Evolutionary conservation across 35 echinoderm and acorn worm genomes (phyloP), one percentile per base, ranked within the genome.

Genomic region (Heliocidaris tuberculata): DNA sequence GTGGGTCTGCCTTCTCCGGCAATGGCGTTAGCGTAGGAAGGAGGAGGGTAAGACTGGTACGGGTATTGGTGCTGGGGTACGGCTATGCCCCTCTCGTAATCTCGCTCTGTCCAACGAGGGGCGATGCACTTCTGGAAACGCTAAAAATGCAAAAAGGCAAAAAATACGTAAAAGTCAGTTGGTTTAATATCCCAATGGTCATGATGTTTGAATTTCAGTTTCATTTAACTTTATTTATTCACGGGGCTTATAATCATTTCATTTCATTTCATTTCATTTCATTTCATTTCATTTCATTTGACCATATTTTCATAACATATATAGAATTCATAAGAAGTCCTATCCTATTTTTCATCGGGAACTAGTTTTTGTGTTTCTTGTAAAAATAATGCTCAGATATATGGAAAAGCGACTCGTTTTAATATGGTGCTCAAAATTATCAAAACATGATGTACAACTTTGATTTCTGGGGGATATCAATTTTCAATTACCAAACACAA

Each of bases 11-110:
- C 95, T 78, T 92, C 96, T 4, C 93, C 96, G 17, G 94, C 96
- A 9, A 98, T 94, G 11, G 97, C 94, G 65, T 96, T 98, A 7
- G 97, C 97, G 59, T 98, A 98, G 19, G 97, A 98, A 56, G 97
- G 97, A 12, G 97, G 97, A 29, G 95, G 95, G 85, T 98, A 98
- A 29, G 96, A 96, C 70, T 98, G 97, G 93, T 98, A 98, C 0
- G 97, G 97, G 48, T 94, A 95, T 86, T 96, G 94, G 70, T 93
- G 90, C n/a, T 88, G 92, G 17, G 95, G 59, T 65, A 94, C 89
- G 12, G 95, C 71, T 49, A 98, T 88, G 71, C 95, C 95, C 47
- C 95, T 97, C 35, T 94, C 94, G 59, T 95, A 95, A 94, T 99
- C 98, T 86, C 92, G 24, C 86, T 97, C 97, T 1, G 95, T 96